phyloP scores from a whole-genome alignment of 2,888 invertebrate genomes.

The Ochropacha duplaris region DNA sequence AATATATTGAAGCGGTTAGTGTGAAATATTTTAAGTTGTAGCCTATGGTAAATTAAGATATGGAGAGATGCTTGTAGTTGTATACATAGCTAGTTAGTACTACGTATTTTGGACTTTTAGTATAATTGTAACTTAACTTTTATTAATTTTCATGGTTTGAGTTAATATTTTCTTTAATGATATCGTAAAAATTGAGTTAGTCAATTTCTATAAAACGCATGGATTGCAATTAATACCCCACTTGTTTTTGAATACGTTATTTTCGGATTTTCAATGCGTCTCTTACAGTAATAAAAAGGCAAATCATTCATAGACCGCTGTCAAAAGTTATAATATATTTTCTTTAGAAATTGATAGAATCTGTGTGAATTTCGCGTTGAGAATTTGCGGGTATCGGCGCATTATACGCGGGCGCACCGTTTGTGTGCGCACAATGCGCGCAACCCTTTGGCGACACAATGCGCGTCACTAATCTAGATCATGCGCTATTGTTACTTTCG shows the following conservation, averaged over 20 bases:
- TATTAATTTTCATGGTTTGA: too few relatives aligned
- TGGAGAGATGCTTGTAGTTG: not conserved
- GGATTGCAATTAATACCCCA: not conserved
- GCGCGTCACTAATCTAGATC: slow-evolving; percentile 71
- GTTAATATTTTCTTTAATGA: too few relatives aligned
- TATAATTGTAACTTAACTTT: too few relatives aligned
- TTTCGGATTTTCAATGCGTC: not conserved
- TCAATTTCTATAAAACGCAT: not conserved
- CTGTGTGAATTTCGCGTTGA: slow-evolving; percentile 34
- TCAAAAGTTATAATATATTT: slow-evolving; percentile 57
- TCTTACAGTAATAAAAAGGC: not conserved
- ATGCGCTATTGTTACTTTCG: slow-evolving; percentile 46
- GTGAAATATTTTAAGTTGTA: slow-evolving; percentile 11
- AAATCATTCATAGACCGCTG: slow-evolving; percentile 10
- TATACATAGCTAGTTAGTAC: not conserved
- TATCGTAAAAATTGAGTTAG: too few relatives aligned
- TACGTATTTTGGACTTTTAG: too few relatives aligned
- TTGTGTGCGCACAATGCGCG: slow-evolving; percentile 45
- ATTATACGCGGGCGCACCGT: slow-evolving; percentile 44
- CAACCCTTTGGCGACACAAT: slow-evolving; percentile 73
- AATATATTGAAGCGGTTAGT: too few relatives aligned
- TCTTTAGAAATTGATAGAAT: slow-evolving; percentile 59
- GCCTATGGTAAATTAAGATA: slow-evolving; percentile 18
- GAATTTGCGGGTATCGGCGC: slow-evolving; percentile 44
- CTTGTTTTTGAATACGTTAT: not conserved